A percentile compares a stretch with the other conserved stretches of the same genome.
These are phyloP conservation scores for Rhizomys pruinosus DNA, from an alignment of 2,113 vertebrate genomes.

Conservation along the genomic window DNA sequence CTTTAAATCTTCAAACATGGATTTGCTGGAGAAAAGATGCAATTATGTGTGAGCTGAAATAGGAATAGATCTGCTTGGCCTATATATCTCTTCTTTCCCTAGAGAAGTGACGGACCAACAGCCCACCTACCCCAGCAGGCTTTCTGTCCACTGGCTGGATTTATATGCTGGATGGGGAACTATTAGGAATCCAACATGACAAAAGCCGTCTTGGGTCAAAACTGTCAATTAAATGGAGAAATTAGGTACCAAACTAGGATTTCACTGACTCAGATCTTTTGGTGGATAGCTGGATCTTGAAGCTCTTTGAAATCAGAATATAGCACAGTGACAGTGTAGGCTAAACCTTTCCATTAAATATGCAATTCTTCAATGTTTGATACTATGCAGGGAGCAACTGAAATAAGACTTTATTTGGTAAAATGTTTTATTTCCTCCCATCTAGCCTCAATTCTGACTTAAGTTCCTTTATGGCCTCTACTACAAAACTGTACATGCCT, in stretches of 20 bases:
- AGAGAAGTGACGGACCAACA: constrained; percentile 62
- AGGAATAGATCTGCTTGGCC: constrained; percentile 40
- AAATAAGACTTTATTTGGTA: constrained; percentile 72
- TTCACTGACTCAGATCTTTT: constrained; percentile 70
- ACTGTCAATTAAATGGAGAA: constrained; percentile 82
- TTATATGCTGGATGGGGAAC: constrained; percentile 63
- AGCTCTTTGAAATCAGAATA: constrained; percentile 62
- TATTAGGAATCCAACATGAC: constrained; percentile 67
- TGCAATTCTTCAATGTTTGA: constrained; percentile 65
- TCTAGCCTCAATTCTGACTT: constrained; percentile 72
- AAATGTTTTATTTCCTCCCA: constrained; percentile 49
- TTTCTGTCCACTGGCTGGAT: constrained; percentile 70
- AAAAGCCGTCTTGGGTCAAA: constrained; percentile 71
- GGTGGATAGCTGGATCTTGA: constrained; percentile 56
- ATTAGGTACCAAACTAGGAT: constrained; percentile 79
- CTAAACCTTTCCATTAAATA: constrained; percentile 71
- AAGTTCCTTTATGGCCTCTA: constrained; percentile 40
- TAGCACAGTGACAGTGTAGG: constrained; percentile 15
- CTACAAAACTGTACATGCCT: constrained; percentile 35
- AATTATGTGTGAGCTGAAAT: constrained; percentile 55
- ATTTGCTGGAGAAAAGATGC: constrained; percentile 41
- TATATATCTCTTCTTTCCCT: constrained; percentile 24
- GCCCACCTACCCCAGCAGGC: background rate
- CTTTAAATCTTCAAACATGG: constrained; percentile 62
- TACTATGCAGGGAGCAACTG: constrained; percentile 66